Evolutionary conservation across 2,113 vertebrate species (phyloP), one percentile per base, ranked within the genome.

Genomic region (Gymnogyps californianus): DNA sequence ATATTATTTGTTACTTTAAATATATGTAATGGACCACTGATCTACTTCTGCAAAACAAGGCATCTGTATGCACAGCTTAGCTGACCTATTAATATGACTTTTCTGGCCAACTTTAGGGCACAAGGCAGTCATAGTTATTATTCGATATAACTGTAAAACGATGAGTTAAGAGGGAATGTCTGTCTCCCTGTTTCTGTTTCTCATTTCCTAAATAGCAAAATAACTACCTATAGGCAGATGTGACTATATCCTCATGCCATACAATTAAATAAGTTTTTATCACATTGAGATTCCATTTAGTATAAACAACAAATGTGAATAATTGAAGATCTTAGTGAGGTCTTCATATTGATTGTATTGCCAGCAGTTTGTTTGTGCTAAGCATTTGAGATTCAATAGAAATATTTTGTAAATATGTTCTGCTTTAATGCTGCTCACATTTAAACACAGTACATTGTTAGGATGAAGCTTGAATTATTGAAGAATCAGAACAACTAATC

Each of bases 401-500:
- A 96, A 25, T 71, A 15, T 4, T 17, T 44, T 89, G 64, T 81
- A 87, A 71, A 6, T 22, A 51, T 34, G 51, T 72, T 92, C 52
- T 90, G 26, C 62, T 93, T 95, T 90, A 81, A 95, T 90, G 90
- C 85, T 79, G 36, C 59, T 88, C 90, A 62, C 58, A 92, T 94
- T 93, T 84, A 95, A 91, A 81, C 36, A 22, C 44, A 36, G 61
- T 62, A 65, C 26, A 25, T 62, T 90, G 83, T 65, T 93, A 75
- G 77, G 65, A 72, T 78, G 93, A 75, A 85, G 52, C 59, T 66
- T 96, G 86, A 96, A 95, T 94, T 97, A 96, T 79, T 94, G 79
- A 96, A 94, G 79, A 94, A 90, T 89, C 93, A 82, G 79, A 92
- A 34, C 47, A 87, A 82, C 76, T 92, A 95, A 92, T 88, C 83